Conservation (phyloP, 2,113 vertebrate genomes). For the Todiramphus chloris region DNA sequence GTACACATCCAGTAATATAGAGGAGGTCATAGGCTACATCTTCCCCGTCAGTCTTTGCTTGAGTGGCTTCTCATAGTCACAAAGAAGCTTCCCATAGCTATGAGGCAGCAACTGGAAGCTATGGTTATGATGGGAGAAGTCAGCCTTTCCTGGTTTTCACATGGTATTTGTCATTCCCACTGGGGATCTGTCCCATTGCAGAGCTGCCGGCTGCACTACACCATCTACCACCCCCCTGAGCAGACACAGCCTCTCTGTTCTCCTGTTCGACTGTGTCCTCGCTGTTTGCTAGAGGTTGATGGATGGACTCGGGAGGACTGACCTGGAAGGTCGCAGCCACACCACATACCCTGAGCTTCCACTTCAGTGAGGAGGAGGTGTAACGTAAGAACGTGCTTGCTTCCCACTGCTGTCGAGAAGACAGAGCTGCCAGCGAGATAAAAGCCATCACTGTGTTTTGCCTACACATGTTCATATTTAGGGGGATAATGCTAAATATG, state of each 20-base stretch:
- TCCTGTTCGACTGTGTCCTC: neutral
- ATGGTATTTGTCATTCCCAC: neutral
- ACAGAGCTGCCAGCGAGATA: neutral
- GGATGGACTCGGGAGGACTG: neutral
- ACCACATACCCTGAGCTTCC: neutral
- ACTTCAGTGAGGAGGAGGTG: neutral
- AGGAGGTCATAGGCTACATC: neutral
- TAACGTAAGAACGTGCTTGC: accelerated
- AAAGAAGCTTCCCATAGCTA: neutral
- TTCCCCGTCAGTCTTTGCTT: neutral
- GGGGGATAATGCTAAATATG: neutral
- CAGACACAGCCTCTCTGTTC: neutral
- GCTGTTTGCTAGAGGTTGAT: neutral
- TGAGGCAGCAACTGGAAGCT: neutral
- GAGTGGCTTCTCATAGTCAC: neutral
- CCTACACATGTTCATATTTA: neutral
- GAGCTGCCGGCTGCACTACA: neutral
- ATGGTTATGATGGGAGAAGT: neutral
- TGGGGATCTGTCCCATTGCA: neutral
- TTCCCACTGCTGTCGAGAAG: neutral
- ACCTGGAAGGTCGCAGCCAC: neutral
- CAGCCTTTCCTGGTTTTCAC: neutral
- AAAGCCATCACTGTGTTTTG: neutral
- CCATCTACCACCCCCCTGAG: neutral
- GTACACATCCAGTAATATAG: neutral